These are phyloP conservation scores for Aphelenchoides fujianensis DNA, from an alignment of 1,140 invertebrate genomes.

Conservation along the genomic window DNA sequence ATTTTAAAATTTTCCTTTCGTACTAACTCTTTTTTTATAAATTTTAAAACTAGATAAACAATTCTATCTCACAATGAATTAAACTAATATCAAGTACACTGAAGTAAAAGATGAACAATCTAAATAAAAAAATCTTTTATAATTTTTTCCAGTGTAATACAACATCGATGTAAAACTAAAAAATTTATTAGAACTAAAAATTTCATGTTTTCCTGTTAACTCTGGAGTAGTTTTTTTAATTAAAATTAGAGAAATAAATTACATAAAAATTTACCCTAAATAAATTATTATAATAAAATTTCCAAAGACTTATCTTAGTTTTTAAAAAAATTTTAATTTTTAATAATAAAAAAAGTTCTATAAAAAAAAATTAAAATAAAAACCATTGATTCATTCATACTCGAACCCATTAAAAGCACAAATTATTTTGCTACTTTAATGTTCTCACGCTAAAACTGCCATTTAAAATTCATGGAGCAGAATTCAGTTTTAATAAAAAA, in stretches of 20 bases:
- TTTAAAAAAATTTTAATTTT: conserved; percentile 34
- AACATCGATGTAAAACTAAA: conserved; percentile 41
- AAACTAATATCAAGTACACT: conserved; percentile 45
- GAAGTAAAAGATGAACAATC: conserved; percentile 51
- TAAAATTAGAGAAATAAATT: conserved; percentile 36
- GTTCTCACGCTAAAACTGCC: conserved; percentile 38
- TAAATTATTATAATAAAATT: conserved; percentile 41
- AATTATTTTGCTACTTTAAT: conserved; percentile 43
- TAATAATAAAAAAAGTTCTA: conserved; percentile 28
- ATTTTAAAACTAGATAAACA: conserved; percentile 41
- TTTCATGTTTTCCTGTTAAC: conserved; percentile 33
- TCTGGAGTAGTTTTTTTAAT: conserved; percentile 41
- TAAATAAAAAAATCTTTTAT: conserved; percentile 37
- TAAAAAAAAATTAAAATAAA: conserved; percentile 34
- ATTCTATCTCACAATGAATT: conserved; percentile 50
- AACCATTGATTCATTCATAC: conserved; percentile 34
- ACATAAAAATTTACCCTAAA: conserved; percentile 42
- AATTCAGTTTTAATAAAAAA: conserved; percentile 35
- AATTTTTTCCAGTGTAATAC: conserved; percentile 33
- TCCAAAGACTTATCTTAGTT: conserved; percentile 47
- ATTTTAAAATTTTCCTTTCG: conserved; percentile 34
- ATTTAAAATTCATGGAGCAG: conserved; percentile 39
- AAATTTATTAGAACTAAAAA: conserved; percentile 38
- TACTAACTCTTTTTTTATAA: conserved; percentile 40
- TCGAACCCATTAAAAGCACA: conserved; percentile 38